phyloP scores from a whole-genome alignment of 2,113 vertebrate species.

The Aldabrachelys gigantea region DNA sequence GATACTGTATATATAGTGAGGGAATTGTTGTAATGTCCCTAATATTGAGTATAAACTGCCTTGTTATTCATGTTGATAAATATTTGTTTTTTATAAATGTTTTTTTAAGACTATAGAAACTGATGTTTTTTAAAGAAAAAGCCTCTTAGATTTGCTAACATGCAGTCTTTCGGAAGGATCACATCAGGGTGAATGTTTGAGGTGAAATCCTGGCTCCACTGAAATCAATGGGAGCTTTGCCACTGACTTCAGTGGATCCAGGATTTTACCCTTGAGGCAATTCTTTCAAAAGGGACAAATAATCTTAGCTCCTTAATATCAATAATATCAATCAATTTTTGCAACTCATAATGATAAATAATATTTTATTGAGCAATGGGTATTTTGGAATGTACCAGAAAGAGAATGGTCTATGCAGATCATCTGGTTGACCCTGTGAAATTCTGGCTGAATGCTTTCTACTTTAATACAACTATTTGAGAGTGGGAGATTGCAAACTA shows the following conservation, averaged over 20 bases:
- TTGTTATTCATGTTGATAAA: slow-evolving; percentile 71
- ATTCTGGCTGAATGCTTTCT: background rate
- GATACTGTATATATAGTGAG: slow-evolving; percentile 39
- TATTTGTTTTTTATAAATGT: slow-evolving; percentile 66
- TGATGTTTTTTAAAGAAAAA: slow-evolving; percentile 26
- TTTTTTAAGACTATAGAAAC: slow-evolving; percentile 53
- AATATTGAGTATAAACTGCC: slow-evolving; percentile 70
- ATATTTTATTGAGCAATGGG: slow-evolving; percentile 1
- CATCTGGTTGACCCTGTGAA: background rate
- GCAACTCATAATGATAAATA: background rate
- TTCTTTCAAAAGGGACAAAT: background rate
- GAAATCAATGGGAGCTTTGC: background rate
- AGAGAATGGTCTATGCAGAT: background rate
- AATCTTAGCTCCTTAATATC: background rate
- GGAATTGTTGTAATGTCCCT: slow-evolving; percentile 32
- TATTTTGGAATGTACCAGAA: background rate
- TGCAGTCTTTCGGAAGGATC: background rate
- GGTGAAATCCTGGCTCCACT: background rate
- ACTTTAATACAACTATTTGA: background rate
- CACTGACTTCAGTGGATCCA: background rate
- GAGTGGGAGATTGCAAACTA: background rate
- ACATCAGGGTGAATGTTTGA: background rate
- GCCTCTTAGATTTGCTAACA: background rate
- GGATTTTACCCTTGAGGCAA: background rate
- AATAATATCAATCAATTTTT: background rate